phyloP scores from a whole-genome alignment of 2,888 invertebrate species.

The Drosophila suboccidentalis region DNA sequence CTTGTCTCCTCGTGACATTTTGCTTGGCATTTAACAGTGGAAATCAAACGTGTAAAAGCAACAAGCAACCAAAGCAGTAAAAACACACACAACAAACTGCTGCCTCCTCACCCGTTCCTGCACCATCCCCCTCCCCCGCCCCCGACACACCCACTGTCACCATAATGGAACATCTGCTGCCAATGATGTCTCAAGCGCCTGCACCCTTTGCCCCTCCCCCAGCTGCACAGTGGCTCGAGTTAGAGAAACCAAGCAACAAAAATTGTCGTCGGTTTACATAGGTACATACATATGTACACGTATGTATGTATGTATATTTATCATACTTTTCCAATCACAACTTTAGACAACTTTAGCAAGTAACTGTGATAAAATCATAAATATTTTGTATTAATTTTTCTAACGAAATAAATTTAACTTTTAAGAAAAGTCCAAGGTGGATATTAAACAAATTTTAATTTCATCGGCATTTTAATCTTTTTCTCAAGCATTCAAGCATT shows the following conservation, averaged over 20 bases:
- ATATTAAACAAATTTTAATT: too few species aligned
- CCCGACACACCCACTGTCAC: not conserved
- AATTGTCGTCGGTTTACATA: not conserved
- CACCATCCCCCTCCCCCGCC: not conserved
- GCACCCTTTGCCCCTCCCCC: conserved; percentile 6
- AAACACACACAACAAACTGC: conserved; percentile 27
- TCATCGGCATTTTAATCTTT: too few species aligned
- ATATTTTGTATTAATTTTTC: too few species aligned
- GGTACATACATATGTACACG: too few species aligned
- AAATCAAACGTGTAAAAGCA: conserved; percentile 75
- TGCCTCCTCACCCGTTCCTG: not conserved
- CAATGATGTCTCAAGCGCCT: conserved; percentile 39
- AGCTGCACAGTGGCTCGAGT: conserved; percentile 36
- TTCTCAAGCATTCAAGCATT: too few species aligned
- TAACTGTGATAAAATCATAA: too few species aligned
- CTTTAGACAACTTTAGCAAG: too few species aligned
- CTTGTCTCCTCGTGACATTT: conserved; percentile 67
- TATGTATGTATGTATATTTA: too few species aligned
- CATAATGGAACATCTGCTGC: conserved; percentile 34
- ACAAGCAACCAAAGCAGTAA: conserved; percentile 66
- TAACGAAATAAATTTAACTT: too few species aligned
- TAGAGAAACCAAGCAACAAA: not conserved
- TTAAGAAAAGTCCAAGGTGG: too few species aligned
- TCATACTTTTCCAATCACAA: too few species aligned
- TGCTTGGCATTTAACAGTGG: conserved; percentile 75